A percentile compares a stretch with the other conserved stretches of the same genome.
Evolutionary conservation across 2,797 vertebrate genomes (phyloP).

Genomic region (Uromys caudimaculatus): DNA sequence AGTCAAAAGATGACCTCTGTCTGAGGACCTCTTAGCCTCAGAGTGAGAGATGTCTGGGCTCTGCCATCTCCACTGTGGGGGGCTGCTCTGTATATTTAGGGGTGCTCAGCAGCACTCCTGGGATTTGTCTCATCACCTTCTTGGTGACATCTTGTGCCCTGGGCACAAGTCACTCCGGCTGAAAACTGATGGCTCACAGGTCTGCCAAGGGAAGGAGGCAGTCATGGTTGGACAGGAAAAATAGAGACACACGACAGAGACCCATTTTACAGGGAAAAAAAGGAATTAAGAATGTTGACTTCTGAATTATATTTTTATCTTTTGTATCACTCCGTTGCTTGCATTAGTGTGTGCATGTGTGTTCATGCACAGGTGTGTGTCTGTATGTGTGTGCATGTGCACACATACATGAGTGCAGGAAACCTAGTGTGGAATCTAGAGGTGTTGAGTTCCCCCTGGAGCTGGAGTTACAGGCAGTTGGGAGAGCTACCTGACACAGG

Average conservation of each 20-base stretch:
- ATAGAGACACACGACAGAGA: fast-evolving
- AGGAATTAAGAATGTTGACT: not conserved
- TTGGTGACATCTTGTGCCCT: not conserved
- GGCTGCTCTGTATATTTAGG: not conserved
- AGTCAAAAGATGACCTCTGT: fast-evolving
- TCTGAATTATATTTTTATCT: not conserved
- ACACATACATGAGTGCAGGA: not conserved
- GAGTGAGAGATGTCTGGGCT: not conserved
- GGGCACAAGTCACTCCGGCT: not conserved
- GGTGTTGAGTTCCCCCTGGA: not conserved
- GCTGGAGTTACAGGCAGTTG: not conserved
- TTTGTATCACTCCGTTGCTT: not conserved
- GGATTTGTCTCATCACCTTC: not conserved
- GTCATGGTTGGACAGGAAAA: fast-evolving
- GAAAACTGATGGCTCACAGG: not conserved
- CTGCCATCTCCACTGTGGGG: fast-evolving
- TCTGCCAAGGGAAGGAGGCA: fast-evolving
- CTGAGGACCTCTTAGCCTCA: not conserved
- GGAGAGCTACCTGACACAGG: not conserved
- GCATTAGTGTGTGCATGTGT: not conserved
- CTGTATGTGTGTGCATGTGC: too few relatives aligned
- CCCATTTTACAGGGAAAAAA: not conserved
- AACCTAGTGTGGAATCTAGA: not conserved
- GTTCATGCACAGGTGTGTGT: not conserved
- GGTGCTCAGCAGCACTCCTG: not conserved